phyloP scores from a whole-genome alignment of 2,113 vertebrate species.

The Axis porcinus region DNA sequence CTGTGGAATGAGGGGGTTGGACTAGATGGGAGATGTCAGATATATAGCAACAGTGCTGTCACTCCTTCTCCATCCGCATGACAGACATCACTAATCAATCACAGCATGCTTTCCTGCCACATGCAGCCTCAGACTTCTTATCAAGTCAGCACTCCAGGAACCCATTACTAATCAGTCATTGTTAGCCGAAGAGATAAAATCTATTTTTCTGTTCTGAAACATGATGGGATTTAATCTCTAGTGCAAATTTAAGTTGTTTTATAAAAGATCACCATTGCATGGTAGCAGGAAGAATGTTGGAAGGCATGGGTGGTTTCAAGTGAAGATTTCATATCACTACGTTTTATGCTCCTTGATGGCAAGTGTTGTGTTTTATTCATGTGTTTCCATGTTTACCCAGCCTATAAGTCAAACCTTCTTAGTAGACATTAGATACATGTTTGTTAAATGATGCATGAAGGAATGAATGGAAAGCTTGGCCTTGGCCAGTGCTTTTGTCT shows the following conservation, averaged over 20 bases:
- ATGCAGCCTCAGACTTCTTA: background rate
- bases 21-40: constrained; percentile 4
- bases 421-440: background rate
- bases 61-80: background rate
- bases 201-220: background rate
- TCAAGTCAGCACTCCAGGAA: constrained; percentile 20
- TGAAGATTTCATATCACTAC: background rate
- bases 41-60: background rate
- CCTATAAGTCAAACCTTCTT: background rate
- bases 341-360: background rate
- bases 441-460: background rate
- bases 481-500: background rate
- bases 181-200: background rate
- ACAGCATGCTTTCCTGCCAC: background rate
- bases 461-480: background rate
- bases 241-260: background rate
- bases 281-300: background rate
- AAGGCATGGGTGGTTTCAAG: background rate
- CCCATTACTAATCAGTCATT: background rate
- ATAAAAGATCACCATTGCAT: background rate
- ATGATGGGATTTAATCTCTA: background rate
- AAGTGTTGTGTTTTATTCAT: background rate
- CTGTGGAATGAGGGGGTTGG: constrained; percentile 12
- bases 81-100: constrained; percentile 63
- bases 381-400: background rate